Conservation (phyloP, 2,888 invertebrate genomes). For the Fragum sueziense region DNA sequence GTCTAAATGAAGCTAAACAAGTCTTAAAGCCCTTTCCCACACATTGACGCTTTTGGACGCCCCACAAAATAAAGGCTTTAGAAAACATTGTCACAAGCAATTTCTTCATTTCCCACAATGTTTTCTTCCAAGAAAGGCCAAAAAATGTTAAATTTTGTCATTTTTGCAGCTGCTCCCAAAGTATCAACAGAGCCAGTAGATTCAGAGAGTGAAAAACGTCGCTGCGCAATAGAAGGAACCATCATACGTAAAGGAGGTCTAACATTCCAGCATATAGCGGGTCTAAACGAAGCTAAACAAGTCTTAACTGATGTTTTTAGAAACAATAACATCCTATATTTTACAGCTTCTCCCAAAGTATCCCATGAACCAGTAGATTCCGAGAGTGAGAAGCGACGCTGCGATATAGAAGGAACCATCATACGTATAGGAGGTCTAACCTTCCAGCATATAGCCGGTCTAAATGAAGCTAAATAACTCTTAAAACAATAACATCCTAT, state of each 20-base stretch:
- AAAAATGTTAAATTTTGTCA: neutral
- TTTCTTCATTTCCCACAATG: neutral
- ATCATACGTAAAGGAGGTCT: slow-evolving; percentile 70
- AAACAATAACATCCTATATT: too few species aligned
- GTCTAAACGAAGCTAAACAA: slow-evolving; percentile 81
- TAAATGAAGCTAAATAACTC: slow-evolving; percentile 80
- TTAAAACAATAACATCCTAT: too few species aligned
- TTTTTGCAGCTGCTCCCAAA: neutral
- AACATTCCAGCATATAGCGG: slow-evolving; percentile 83
- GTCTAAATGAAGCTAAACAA: slow-evolving; percentile 81
- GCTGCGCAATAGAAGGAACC: slow-evolving; percentile 75
- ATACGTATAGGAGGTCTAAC: slow-evolving; percentile 65
- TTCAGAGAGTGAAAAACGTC: slow-evolving; percentile 39
- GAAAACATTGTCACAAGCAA: slow-evolving; percentile 2
- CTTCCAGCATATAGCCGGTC: slow-evolving; percentile 84
- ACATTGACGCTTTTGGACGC: too few species aligned
- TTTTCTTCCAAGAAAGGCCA: neutral
- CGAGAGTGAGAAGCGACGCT: slow-evolving; percentile 44
- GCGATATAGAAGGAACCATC: slow-evolving; percentile 77
- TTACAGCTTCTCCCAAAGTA: neutral
- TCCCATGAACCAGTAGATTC: neutral
- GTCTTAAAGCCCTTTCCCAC: too few species aligned
- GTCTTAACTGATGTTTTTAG: slow-evolving; percentile 51
- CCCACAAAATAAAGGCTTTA: too few species aligned
- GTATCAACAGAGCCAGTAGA: neutral